Evolutionary conservation across 2,888 invertebrate genomes (phyloP).

Genomic region (Temnothorax rugatulus): DNA sequence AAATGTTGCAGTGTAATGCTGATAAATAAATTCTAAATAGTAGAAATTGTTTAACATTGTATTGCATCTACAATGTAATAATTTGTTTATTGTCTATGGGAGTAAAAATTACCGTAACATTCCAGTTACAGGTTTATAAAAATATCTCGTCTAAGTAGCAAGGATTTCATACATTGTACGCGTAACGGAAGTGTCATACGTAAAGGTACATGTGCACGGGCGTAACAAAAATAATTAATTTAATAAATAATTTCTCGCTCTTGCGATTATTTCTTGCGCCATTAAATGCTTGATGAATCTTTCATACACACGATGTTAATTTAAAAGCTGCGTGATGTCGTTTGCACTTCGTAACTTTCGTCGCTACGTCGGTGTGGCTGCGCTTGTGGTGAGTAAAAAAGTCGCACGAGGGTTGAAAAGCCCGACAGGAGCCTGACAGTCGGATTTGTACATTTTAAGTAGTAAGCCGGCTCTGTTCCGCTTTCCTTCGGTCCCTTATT

Average conservation of each 20-base stretch:
- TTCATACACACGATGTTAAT: slow-evolving; percentile 64
- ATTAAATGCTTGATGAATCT: slow-evolving; percentile 58
- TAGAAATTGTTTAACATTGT: neutral
- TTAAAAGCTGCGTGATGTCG: slow-evolving; percentile 74
- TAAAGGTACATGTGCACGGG: neutral
- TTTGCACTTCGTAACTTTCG: slow-evolving; percentile 77
- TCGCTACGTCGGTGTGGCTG: slow-evolving; percentile 64
- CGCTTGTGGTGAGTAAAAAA: slow-evolving; percentile 71
- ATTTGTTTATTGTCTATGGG: neutral
- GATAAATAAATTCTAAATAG: neutral
- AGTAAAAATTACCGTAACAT: slow-evolving; percentile 8
- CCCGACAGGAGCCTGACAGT: slow-evolving; percentile 79
- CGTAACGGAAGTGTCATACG: slow-evolving; percentile 19
- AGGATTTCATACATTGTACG: slow-evolving; percentile 26
- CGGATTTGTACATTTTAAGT: slow-evolving; percentile 80
- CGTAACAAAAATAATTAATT: slow-evolving; percentile 46
- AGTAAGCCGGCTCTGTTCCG: slow-evolving; percentile 66
- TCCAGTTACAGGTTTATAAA: slow-evolving; percentile 10
- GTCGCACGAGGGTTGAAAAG: slow-evolving; percentile 68
- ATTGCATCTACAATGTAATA: neutral
- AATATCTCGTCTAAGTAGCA: slow-evolving; percentile 36
- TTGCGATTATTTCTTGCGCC: slow-evolving; percentile 53
- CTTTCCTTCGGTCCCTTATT: slow-evolving; percentile 67
- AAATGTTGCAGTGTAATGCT: neutral
- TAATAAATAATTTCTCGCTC: slow-evolving; percentile 48